Conservation (phyloP, 2,797 vertebrate species). For the Rhinophrynus dorsalis region DNA sequence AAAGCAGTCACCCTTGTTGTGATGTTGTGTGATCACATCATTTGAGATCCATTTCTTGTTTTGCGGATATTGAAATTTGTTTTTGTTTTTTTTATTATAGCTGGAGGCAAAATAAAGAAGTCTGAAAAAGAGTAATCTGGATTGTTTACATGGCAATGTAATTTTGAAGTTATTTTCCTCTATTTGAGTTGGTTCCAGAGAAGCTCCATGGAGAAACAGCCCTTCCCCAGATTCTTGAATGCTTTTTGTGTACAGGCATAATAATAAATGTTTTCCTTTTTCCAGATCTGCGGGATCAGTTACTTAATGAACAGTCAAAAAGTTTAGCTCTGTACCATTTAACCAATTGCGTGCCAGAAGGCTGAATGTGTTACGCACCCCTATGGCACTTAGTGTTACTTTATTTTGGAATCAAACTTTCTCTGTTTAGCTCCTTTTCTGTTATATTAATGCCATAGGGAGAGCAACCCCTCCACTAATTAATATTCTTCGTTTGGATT, state of each 20-base stretch:
- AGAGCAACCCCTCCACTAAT: too few relatives aligned
- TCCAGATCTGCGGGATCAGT: background rate
- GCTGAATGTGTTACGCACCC: too few relatives aligned
- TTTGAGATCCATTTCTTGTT: background rate
- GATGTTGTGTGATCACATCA: too few relatives aligned
- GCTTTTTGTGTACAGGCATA: constrained; percentile 30
- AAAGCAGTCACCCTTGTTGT: too few relatives aligned
- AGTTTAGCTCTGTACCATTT: too few relatives aligned
- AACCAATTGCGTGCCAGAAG: too few relatives aligned
- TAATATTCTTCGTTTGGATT: too few relatives aligned
- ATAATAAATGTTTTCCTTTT: constrained; percentile 11
- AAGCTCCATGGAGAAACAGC: background rate
- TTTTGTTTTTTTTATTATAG: constrained; percentile 65
- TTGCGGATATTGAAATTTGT: background rate
- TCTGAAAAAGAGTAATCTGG: constrained; percentile 88
- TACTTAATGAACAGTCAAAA: background rate
- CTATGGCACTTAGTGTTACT: too few relatives aligned
- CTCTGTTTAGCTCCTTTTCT: too few relatives aligned
- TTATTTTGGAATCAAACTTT: too few relatives aligned
- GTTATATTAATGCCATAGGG: too few relatives aligned
- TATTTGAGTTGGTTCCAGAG: background rate
- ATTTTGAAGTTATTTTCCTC: background rate
- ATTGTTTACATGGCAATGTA: background rate
- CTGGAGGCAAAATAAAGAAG: constrained; percentile 91
- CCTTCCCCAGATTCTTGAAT: background rate